Evolutionary conservation across 2,113 vertebrate species (phyloP), one percentile per base, ranked within the genome.

Genomic region (Antennarius striatus): DNA sequence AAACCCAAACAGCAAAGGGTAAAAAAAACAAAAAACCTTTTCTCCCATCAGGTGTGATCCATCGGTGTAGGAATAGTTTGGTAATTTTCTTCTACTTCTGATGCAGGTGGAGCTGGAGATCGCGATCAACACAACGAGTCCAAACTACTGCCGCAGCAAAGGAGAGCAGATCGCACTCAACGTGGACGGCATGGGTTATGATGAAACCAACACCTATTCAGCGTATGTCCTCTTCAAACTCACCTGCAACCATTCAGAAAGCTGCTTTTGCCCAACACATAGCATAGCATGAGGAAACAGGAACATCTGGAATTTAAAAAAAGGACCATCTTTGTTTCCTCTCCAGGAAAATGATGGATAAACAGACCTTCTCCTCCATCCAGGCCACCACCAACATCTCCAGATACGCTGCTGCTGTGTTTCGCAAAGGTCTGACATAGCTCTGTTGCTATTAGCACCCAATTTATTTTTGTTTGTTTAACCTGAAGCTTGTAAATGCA

Each of bases 1-100:
- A 99, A 99, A 88, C 96, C 98, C 63, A 98, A 98, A 82, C 96
- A 98, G 80, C 97, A 99, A 85, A 95, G 95, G 94, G 98, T 99
- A 60, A 58, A 22, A 17, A 39, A 52, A 60, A 49, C 10, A 17
- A 29, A 17, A 29, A 12, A 0, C 6, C 29, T 32, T 0, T 39
- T 0, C 15, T 29, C 56, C 43, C 10, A 22, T 56, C 13, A 7
- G n/a, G 1, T 7, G 1, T 22, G 42, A 15, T 12, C 14, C 39
- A 9, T 11, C 14, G 17, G 15, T 39, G 3, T 17, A 30, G 42
- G 45, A n/a, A 36, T 5, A 6, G n/a, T 4, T 17, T 53, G 9
- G 9, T 63, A 14, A 13, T 15, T 28, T 56, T 51, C 39, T 65
- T 1, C 16, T 40, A 2, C 51, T 29, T 51, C 5, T 57, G 14